Percentiles rank a stretch among this genome's conserved stretches.
These are phyloP conservation scores for Drosophila orena DNA, from an alignment of 1,140 invertebrate genomes.

Conservation along the genomic window DNA sequence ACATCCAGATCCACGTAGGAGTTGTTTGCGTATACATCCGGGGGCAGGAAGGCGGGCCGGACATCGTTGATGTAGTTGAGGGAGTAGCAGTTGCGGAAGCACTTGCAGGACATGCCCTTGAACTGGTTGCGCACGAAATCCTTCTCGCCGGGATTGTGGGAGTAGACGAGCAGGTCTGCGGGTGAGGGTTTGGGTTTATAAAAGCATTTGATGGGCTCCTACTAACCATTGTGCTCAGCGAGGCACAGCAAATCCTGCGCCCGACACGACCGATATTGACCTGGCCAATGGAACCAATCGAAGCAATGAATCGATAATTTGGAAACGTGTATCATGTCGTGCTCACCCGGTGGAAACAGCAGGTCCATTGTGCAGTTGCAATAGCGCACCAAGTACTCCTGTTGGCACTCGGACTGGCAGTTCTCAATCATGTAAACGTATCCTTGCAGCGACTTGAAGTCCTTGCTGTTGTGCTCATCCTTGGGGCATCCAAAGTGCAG, in stretches of 20 bases:
- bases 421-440: constrained; percentile 83
- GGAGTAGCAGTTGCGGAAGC: constrained; percentile 80
- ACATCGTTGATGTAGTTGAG: constrained; percentile 79
- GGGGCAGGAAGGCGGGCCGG: constrained; percentile 70
- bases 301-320: constrained; percentile 4
- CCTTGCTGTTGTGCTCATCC: constrained; percentile 62
- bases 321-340: constrained; percentile 17
- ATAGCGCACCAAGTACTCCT: constrained; percentile 75
- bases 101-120: constrained; percentile 76
- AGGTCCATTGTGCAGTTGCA: constrained; percentile 83
- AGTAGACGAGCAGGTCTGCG: constrained; percentile 57
- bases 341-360: constrained; percentile 82
- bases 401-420: constrained; percentile 81
- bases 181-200: constrained; percentile 1
- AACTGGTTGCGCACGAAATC: constrained; percentile 61
- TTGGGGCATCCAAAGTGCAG: constrained; percentile 7
- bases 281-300: constrained; percentile 35
- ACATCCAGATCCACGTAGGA: constrained; percentile 79
- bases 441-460: constrained; percentile 69
- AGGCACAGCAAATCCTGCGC: constrained; percentile 72
- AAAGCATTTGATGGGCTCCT: background rate
- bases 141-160: constrained; percentile 66
- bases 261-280: constrained; percentile 67
- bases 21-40: constrained; percentile 59
- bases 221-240: constrained; percentile 70